phyloP scores from a whole-genome alignment of 2,888 invertebrate genomes.

The Bimastos eiseni region DNA sequence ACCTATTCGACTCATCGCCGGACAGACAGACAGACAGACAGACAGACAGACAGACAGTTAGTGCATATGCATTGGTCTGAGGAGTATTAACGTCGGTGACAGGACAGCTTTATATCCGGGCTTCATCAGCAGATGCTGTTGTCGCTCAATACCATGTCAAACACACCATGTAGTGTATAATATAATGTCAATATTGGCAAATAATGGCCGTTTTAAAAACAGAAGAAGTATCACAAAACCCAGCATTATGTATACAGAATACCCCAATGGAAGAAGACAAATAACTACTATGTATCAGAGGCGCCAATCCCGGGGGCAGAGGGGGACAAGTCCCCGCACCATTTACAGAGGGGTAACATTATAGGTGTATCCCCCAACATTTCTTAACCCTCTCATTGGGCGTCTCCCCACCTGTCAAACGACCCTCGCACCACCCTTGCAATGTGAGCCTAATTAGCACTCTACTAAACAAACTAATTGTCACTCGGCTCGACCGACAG shows the following conservation, averaged over 20 bases:
- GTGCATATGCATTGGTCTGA: neutral
- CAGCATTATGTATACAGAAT: no score
- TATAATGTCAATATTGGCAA: neutral
- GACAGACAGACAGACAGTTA: slow-evolving; percentile 13
- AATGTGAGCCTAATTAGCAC: no score
- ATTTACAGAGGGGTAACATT: no score
- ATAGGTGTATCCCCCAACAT: no score
- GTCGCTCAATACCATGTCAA: neutral
- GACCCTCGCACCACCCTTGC: no score
- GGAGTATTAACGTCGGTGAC: neutral
- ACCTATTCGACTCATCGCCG: neutral
- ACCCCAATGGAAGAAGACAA: neutral
- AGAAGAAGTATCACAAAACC: neutral
- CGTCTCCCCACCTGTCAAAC: no score
- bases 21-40: slow-evolving; percentile 13
- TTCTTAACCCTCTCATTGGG: no score
- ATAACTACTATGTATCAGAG: no score
- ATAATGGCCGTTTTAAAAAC: neutral
- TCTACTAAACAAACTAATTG: no score
- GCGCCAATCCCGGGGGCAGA: no score
- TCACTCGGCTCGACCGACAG: no score
- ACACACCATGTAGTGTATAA: neutral
- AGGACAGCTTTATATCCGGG: neutral
- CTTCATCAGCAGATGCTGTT: neutral
- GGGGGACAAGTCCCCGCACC: no score